Evolutionary conservation across 2,888 invertebrate species (phyloP), one percentile per base, ranked within the genome.

Genomic region (Microctonus hyperodae): DNA sequence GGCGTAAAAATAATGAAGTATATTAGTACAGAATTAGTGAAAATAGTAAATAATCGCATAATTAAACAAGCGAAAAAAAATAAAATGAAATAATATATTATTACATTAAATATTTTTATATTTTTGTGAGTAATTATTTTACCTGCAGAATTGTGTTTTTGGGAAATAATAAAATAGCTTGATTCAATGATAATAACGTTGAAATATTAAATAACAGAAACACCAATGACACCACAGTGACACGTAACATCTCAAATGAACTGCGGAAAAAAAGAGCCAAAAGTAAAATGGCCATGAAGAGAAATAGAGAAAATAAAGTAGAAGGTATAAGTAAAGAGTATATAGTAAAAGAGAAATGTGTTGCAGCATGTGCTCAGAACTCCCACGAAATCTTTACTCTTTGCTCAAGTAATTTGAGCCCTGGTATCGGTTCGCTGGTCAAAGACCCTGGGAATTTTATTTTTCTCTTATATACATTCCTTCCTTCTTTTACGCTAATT

Each of bases 121-220:
- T 33, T 33, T n/a, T n/a, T n/a, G n/a, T n/a, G n/a, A n/a, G 28
- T 23, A 20, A 35, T 28, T 44, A 16, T 23, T 28, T 78, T 69
- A 83, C 83, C 80, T 83, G 83, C 63, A 81, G 71, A 25, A 82
- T 67, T 1, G 81, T 75, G 53, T 70, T 75, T 69, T 75, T 40
- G 3, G 82, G 77, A 50, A 75, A 83, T 35, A 83, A 69, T 23
- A 83, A 76, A 55, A 75, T 68, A 7, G 76, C 70, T 9, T 69
- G 68, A 65, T 75, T 73, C 48, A 55, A 71, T 23, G 31, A 66
- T 22, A 62, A 55, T 53, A 73, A 58, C 48, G 62, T 58, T 65
- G 68, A 68, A 28, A 70, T 33, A 58, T 65, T 62, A 60, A 67
- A 70, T 67, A 69, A 68, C 48, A 70, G 57, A 51, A 74, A 69